These are phyloP conservation scores for Pampusana beccarii DNA, from an alignment of 2,113 vertebrate genomes.

Conservation along the genomic window DNA sequence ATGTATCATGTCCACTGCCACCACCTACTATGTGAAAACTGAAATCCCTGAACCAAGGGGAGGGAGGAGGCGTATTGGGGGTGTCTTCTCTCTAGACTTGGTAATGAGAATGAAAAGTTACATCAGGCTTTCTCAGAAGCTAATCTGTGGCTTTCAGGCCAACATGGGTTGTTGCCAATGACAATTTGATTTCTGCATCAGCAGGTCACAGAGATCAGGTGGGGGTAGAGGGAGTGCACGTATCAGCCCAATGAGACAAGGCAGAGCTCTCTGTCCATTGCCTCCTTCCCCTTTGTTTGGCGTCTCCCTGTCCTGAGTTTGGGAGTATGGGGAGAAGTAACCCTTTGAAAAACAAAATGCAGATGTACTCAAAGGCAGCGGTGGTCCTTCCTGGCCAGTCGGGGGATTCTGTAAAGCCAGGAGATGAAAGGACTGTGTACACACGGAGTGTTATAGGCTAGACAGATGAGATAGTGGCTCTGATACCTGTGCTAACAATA, in stretches of 20 bases:
- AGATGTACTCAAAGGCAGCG: background rate
- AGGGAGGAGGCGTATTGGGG: background rate
- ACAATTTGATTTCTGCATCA: constrained; percentile 22
- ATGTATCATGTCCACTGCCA: background rate
- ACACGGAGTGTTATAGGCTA: background rate
- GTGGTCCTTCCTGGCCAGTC: background rate
- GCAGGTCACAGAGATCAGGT: constrained; percentile 36
- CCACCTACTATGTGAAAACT: background rate
- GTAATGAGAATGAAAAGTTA: constrained; percentile 25
- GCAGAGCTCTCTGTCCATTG: background rate
- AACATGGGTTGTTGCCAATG: constrained; percentile 5
- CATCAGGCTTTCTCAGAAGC: constrained; percentile 51
- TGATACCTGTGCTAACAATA: background rate
- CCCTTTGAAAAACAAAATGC: background rate
- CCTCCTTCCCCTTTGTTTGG: background rate
- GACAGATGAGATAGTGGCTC: background rate
- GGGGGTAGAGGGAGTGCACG: background rate
- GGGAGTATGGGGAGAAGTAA: background rate
- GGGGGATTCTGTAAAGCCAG: background rate
- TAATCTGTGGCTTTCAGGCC: constrained; percentile 49
- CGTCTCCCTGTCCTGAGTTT: background rate
- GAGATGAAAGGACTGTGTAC: background rate
- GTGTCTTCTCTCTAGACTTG: constrained; percentile 21
- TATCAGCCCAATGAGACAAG: constrained; percentile 12
- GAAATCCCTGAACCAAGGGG: background rate